Evolutionary conservation across 2,797 vertebrate species (phyloP).

Genomic region (Pagetopsis macropterus): DNA sequence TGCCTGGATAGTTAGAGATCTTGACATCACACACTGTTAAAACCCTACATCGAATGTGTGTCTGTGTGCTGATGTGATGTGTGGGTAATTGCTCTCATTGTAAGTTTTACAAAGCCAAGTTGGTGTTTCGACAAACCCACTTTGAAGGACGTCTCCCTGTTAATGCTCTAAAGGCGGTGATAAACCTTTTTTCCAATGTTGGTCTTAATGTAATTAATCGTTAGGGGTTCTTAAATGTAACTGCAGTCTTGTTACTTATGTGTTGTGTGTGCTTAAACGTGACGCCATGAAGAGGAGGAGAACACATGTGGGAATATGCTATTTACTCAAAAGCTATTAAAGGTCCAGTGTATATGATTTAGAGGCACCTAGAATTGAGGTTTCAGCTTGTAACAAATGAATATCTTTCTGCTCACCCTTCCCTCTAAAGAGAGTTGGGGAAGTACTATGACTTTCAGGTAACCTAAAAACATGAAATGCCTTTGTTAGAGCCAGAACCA

Average conservation of each 20-base stretch:
- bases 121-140: conserved; percentile 65
- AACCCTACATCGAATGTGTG: conserved; percentile 47
- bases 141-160: conserved; percentile 58
- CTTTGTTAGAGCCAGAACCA: no score
- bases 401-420: no score
- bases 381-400: no score
- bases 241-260: conserved; percentile 38
- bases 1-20: conserved; percentile 63
- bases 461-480: no score
- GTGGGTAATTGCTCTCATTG: conserved; percentile 75
- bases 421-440: no score
- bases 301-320: background rate
- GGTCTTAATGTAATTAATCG: conserved; percentile 64
- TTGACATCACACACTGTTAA: conserved; percentile 69
- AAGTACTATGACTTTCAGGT: no score
- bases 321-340: conserved; percentile 8
- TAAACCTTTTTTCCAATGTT: conserved; percentile 59
- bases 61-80: conserved; percentile 66
- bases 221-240: conserved; percentile 55
- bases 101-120: conserved; percentile 63
- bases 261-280: conserved; percentile 35
- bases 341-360: no score
- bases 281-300: conserved; percentile 20
- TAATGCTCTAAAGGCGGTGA: conserved; percentile 52
- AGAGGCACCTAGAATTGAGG: no score